phyloP scores from a whole-genome alignment of 2,888 invertebrate species.

The Protodeltote pygarga region DNA sequence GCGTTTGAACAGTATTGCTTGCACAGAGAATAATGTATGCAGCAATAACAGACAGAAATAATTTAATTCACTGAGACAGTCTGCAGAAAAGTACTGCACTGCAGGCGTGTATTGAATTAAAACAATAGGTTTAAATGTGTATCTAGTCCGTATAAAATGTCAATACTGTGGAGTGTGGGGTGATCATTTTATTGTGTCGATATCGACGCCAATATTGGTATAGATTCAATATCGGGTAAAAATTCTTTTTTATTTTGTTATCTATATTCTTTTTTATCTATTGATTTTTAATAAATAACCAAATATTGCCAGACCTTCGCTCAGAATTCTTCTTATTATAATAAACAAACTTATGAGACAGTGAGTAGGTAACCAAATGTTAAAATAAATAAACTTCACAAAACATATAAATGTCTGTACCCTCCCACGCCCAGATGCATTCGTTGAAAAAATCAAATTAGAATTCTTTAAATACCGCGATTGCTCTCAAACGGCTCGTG shows the following conservation, averaged over 20 bases:
- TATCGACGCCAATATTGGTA: not conserved
- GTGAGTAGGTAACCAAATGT: too few species aligned
- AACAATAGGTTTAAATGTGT: conserved; percentile 11
- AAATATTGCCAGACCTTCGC: too few species aligned
- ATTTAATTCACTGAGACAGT: conserved; percentile 32
- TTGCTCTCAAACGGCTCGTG: conserved; percentile 58
- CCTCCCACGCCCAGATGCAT: conserved; percentile 64
- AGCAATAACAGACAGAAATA: conserved; percentile 34
- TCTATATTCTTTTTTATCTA: too few species aligned
- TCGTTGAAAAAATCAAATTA: conserved; percentile 70
- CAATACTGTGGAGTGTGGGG: too few species aligned
- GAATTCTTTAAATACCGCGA: conserved; percentile 69
- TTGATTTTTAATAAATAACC: too few species aligned
- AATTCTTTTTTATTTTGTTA: too few species aligned
- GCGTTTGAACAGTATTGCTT: conserved; percentile 14
- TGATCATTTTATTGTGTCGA: conserved; percentile 7
- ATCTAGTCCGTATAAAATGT: conserved; percentile 3
- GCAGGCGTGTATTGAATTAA: conserved; percentile 10
- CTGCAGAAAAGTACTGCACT: conserved; percentile 33
- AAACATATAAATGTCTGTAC: conserved; percentile 52
- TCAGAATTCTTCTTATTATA: too few species aligned
- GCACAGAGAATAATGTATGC: conserved; percentile 26
- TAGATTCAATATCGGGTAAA: too few species aligned
- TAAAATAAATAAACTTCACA: conserved; percentile 38
- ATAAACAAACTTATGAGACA: conserved; percentile 8